Evolutionary conservation across 2,113 vertebrate genomes (phyloP).

Genomic region (Capreolus pygargus): DNA sequence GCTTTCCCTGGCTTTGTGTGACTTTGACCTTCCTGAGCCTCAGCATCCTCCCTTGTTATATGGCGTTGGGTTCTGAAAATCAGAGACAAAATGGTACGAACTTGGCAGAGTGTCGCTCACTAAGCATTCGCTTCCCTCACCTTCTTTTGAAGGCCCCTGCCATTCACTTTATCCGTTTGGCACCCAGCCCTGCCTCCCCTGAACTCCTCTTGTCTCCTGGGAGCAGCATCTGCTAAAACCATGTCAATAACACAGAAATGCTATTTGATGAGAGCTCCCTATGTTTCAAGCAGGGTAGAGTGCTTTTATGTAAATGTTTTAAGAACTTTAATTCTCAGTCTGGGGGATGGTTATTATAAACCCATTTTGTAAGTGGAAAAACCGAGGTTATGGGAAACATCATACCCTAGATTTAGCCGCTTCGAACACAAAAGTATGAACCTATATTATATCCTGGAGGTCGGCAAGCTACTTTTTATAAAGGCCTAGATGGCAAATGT

Average conservation of each 20-base stretch:
- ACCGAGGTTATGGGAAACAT: background rate
- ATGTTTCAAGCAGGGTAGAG: background rate
- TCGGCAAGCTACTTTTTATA: background rate
- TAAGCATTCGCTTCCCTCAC: background rate
- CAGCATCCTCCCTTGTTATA: background rate
- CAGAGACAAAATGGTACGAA: background rate
- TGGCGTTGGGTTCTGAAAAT: background rate
- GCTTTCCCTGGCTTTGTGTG: background rate
- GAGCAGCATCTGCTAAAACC: background rate
- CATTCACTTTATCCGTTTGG: background rate
- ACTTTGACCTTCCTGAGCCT: background rate
- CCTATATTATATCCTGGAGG: background rate
- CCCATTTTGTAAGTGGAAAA: background rate
- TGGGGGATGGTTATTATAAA: background rate
- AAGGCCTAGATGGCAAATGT: background rate
- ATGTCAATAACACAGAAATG: background rate
- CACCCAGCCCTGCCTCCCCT: background rate
- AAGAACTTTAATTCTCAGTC: background rate
- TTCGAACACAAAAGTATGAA: background rate
- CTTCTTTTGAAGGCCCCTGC: background rate
- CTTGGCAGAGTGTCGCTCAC: background rate
- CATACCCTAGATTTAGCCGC: background rate
- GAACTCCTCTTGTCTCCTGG: background rate
- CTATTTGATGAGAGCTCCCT: background rate
- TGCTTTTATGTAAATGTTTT: background rate